Evolutionary conservation across 2,797 vertebrate genomes (phyloP).

Genomic region (Acropternis orthonyx): DNA sequence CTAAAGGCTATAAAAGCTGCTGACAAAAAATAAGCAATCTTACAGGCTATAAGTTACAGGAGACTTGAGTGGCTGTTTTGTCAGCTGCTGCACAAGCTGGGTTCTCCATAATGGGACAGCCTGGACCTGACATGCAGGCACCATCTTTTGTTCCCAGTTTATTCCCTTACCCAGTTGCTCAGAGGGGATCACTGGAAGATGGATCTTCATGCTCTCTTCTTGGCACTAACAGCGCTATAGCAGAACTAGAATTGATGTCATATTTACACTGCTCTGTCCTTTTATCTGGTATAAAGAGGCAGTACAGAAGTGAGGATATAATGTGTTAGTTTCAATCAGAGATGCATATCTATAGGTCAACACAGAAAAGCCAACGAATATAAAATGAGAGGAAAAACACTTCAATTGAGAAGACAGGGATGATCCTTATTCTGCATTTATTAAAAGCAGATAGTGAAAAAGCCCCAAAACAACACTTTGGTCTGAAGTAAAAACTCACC

Average conservation of each 20-base stretch:
- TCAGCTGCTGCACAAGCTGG: background rate
- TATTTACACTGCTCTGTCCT: background rate
- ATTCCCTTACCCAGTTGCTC: background rate
- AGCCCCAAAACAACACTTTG: background rate
- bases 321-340: background rate
- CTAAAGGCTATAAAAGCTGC: background rate
- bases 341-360: background rate
- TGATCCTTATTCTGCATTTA: background rate
- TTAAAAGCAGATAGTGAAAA: background rate
- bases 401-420: background rate
- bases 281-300: background rate
- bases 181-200: background rate
- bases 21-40: background rate
- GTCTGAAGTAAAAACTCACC: conserved; percentile 73
- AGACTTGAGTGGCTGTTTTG: background rate
- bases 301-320: background rate
- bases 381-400: background rate
- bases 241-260: background rate
- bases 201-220: background rate
- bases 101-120: background rate
- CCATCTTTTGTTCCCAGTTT: background rate
- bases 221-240: background rate
- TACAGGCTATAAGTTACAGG: background rate
- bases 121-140: background rate
- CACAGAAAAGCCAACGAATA: background rate